These are phyloP conservation scores for Decapterus maruadsi DNA, from an alignment of 2,797 vertebrate genomes.

Conservation along the genomic window DNA sequence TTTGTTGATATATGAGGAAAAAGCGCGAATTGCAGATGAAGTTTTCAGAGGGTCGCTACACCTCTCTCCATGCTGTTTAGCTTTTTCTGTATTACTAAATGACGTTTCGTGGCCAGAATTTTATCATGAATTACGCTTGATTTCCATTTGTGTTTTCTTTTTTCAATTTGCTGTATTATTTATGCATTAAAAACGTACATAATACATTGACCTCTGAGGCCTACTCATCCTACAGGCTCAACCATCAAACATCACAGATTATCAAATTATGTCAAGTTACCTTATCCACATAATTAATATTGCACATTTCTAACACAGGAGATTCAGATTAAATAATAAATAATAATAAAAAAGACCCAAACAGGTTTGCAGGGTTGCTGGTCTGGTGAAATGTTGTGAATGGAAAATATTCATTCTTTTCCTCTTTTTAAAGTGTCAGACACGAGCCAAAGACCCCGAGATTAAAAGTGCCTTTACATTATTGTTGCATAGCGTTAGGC, in stretches of 20 bases:
- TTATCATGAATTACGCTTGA: not conserved
- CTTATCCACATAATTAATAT: not conserved
- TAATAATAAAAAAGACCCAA: not conserved
- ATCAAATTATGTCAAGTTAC: not conserved
- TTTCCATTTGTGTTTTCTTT: not conserved
- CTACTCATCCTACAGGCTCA: not conserved
- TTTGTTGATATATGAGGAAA: not conserved
- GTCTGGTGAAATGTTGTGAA: not conserved
- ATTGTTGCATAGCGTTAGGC: conserved; percentile 15
- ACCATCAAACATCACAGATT: not conserved
- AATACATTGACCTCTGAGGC: not conserved
- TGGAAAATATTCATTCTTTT: not conserved
- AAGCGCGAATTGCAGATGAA: not conserved
- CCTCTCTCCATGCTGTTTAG: not conserved
- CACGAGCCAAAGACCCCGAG: not conserved
- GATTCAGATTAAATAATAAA: not conserved
- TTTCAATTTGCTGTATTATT: conserved; percentile 2
- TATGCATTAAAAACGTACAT: not conserved
- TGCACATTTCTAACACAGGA: not conserved
- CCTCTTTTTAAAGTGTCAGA: not conserved
- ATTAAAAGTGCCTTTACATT: conserved; percentile 16
- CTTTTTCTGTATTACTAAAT: not conserved
- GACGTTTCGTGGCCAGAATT: not conserved
- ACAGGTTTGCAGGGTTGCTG: not conserved
- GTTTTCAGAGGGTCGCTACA: not conserved